A percentile compares a stretch with the other conserved stretches of the same genome.
Evolutionary conservation across 2,888 invertebrate species (phyloP).

Genomic region (Orthosia incerta): DNA sequence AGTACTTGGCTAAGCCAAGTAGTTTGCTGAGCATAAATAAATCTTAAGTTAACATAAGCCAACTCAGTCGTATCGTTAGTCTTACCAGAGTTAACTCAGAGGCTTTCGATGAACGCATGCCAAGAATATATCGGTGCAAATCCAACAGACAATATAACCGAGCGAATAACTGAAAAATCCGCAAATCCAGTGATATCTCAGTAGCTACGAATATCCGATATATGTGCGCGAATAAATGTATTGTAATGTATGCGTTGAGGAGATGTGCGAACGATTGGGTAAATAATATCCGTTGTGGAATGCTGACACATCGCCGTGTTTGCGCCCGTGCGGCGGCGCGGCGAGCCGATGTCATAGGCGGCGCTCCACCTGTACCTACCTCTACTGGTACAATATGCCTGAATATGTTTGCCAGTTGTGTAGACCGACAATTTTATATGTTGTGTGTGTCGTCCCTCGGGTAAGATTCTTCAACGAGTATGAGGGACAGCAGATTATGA

Average conservation of each 20-base stretch:
- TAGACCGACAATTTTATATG: background rate
- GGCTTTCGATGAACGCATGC: background rate
- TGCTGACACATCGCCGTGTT: constrained; percentile 18
- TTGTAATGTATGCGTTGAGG: constrained; percentile 53
- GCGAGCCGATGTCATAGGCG: background rate
- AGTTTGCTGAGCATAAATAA: constrained; percentile 7
- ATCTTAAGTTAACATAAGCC: background rate
- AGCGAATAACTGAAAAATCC: background rate
- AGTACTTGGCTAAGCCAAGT: background rate
- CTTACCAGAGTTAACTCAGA: background rate
- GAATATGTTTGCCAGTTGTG: background rate
- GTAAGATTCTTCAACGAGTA: background rate
- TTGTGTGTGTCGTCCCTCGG: background rate
- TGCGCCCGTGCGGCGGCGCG: background rate
- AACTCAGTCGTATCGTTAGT: background rate
- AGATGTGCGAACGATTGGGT: constrained; percentile 21
- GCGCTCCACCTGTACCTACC: background rate
- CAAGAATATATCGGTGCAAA: background rate
- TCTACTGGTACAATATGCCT: background rate
- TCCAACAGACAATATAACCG: background rate
- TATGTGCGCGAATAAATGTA: constrained; percentile 39
- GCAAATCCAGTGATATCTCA: background rate
- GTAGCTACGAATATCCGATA: constrained; percentile 1
- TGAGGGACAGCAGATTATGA: background rate
- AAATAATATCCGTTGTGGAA: constrained; percentile 28